Base-by-base conservation (phyloP, 2,888 invertebrate species). In the Orthosia cruda region DNA sequence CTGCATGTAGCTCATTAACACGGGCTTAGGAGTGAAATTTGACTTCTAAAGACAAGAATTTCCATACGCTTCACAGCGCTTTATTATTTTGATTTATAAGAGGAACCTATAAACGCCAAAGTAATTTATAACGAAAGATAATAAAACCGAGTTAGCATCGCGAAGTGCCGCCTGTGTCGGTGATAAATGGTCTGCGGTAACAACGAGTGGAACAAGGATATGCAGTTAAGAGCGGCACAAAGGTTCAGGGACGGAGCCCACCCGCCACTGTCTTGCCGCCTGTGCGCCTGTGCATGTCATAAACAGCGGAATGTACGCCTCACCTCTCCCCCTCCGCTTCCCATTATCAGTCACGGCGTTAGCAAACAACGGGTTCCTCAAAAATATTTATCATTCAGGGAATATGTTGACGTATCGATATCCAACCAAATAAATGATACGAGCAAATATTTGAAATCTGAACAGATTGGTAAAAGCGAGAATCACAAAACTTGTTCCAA, bases 281-380 rank as follows among this genome's bases (percentile, higher is more conserved):
- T 89, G 85, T 85, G 84, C 85, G 87, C 86, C 85, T 83, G 89
- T 85, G 89, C 90, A 89, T 89, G 90, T 92, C 93, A 91, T 93
- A 92, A 93, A 92, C 91, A 85, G 84, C 88, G 93, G 93, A 95
- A 94, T 93, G 93, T 91, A 85, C 87, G 87, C 88, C 87, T 84
- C 89, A 80, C 80, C 85, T 83, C 86, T 79, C 86, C 89, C 89
- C 86, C 83, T 74, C 80, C 84, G 71, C 74, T 87, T 80, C 75
- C 77, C 89, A 90, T 90, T 92, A 94, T 94, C 94, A 91, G 92
- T 91, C 87, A 91, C 86, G 85, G 85, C 86, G 85, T 91, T 84
- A 89, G 89, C 91, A 93, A 93, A 92, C 89, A 93, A 76, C 81
- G 88, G 87, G 87, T 88, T 87, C 85, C 86, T 85, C 78, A 88